Evolutionary conservation across 2,888 invertebrate genomes (phyloP).

Genomic region (Mesoligia furuncula): DNA sequence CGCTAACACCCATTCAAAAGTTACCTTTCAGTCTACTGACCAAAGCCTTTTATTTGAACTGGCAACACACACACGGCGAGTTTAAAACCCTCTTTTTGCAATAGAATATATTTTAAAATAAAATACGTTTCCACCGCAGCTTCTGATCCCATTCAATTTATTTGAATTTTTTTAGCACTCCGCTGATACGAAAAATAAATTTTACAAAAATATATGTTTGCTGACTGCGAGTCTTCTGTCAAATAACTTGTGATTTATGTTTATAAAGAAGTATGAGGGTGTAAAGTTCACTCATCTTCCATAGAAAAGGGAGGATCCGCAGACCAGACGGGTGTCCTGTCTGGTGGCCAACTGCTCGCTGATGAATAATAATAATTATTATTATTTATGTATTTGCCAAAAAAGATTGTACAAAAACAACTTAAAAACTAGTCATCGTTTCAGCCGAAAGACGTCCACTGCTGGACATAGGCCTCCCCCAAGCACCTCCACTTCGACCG

Average conservation of each 20-base stretch:
- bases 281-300: not conserved
- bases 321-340: not conserved
- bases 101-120: slow-evolving; percentile 37
- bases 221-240: not conserved
- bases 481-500: no score
- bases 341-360: not conserved
- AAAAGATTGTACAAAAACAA: no score
- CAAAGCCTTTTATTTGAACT: slow-evolving; percentile 40
- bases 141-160: slow-evolving; percentile 36
- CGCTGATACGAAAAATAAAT: not conserved
- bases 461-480: no score
- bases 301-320: not conserved
- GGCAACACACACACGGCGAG: slow-evolving; percentile 8
- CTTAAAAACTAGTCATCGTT: no score
- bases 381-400: no score
- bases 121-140: slow-evolving; percentile 11
- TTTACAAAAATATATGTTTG: slow-evolving; percentile 5
- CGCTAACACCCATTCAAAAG: slow-evolving; percentile 30
- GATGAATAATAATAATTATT: not conserved
- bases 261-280: not conserved
- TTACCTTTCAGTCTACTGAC: slow-evolving; percentile 20
- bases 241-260: not conserved
- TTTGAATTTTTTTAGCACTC: slow-evolving; percentile 12
- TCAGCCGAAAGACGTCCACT: no score
- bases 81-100: slow-evolving; percentile 28